Evolutionary conservation across 2,113 vertebrate genomes (phyloP), one percentile per base, ranked within the genome.

Genomic region (Phoenicopterus ruber): DNA sequence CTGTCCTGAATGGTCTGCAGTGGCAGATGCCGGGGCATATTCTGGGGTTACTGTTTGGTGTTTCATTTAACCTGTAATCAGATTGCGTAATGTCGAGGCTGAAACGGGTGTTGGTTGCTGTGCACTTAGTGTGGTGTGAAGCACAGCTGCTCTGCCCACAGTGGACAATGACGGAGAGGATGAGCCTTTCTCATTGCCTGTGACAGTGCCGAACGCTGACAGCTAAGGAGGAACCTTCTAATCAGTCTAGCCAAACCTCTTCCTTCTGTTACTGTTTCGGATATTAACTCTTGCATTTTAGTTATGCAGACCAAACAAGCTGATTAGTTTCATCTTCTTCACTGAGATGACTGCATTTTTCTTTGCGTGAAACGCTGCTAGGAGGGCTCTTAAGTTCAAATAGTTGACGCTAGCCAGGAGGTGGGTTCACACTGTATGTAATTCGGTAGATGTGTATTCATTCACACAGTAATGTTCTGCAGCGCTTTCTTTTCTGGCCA

Each of bases 11-110:
- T 25, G 44, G 13, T 74, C 40, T 54, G 29, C 12, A n/a, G 8
- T 49, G 86, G 36, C 81, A 94, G 86, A 71, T 95, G 90, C 52
- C 61, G 57, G 55, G 57, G 24, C 57, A 72, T 76, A 34, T 82
- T 91, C 52, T 85, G 34, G 38, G 47, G 34, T 91, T 67, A 28
- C 36, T 76, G 3, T 77, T 77, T 1, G 15, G 18, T 52, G 36
- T 91, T 94, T 57, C 0, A 3, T 84, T 92, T 84, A 78, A 89
- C 55, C 72, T 76, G 40, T 66, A 16, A 28, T 7, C 2, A 1
- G 32, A 40, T 22, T 78, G 49, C 5, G 2, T 19, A 54, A 36
- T 6, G 4, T 7, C 5, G 4, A 67, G 57, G 22, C 67, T 14
- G 24, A 47, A 74, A 47, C 2, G 5, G 2, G 1, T 38, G 4